Percentiles rank a stretch among this genome's conserved stretches.
These are phyloP conservation scores for Allygus modestus DNA, from an alignment of 2,888 invertebrate genomes.

Conservation along the genomic window DNA sequence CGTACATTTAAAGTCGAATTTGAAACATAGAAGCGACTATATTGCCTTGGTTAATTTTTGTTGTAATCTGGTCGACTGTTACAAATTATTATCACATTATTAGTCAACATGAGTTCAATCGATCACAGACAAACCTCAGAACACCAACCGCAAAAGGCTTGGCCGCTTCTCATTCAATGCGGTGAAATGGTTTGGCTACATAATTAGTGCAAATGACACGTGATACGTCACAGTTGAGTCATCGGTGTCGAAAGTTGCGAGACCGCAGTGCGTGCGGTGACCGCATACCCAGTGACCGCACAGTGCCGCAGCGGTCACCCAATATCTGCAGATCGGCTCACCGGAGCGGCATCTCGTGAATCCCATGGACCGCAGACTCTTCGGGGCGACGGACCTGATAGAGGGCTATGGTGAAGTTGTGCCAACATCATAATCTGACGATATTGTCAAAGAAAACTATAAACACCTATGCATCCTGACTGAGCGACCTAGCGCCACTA, in stretches of 20 bases:
- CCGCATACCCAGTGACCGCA: background rate
- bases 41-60: too few relatives aligned
- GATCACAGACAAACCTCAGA: background rate
- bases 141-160: slow-evolving; percentile 12
- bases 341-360: background rate
- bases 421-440: too few relatives aligned
- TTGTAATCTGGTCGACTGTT: too few relatives aligned
- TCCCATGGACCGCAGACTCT: background rate
- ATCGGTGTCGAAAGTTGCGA: slow-evolving; percentile 25
- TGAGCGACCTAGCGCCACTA: too few relatives aligned
- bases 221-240: slow-evolving; percentile 5
- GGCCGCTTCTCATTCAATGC: slow-evolving; percentile 33
- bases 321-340: background rate
- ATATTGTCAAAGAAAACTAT: too few relatives aligned
- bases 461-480: too few relatives aligned
- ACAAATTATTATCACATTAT: background rate
- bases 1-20: too few relatives aligned
- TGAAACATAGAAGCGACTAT: too few relatives aligned
- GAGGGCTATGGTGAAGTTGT: too few relatives aligned
- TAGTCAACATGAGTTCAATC: background rate
- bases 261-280: slow-evolving; percentile 22
- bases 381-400: background rate
- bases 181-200: slow-evolving; percentile 36
- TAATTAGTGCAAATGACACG: slow-evolving; percentile 32
- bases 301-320: slow-evolving; percentile 15